phyloP scores from a whole-genome alignment of 2,113 vertebrate genomes.

The Apteryx mantelli region DNA sequence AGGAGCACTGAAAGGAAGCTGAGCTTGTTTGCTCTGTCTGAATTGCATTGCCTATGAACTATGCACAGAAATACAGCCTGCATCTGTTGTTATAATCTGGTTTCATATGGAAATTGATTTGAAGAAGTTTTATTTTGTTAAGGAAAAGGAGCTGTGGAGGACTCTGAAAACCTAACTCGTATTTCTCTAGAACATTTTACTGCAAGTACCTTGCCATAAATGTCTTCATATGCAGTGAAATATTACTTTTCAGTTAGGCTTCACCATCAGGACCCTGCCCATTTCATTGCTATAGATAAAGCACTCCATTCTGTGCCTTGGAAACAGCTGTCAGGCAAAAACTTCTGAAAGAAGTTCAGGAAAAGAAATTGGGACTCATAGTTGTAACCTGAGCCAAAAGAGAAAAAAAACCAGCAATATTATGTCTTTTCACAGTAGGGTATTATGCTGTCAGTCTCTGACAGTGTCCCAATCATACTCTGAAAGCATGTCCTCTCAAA shows the following conservation, averaged over 20 bases:
- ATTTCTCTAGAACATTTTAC: neutral
- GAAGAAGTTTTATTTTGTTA: neutral
- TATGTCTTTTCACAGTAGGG: neutral
- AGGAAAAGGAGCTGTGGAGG: neutral
- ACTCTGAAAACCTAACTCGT: neutral
- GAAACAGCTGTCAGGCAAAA: neutral
- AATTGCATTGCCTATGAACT: neutral
- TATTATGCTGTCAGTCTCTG: neutral
- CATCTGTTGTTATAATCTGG: neutral
- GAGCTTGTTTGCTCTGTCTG: neutral
- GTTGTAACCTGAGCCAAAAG: neutral
- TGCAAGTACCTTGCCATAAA: neutral
- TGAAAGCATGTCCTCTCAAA: neutral
- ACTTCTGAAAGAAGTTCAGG: neutral
- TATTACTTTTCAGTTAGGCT: neutral
- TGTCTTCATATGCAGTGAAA: neutral
- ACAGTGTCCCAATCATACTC: neutral
- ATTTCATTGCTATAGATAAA: neutral
- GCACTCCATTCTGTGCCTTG: neutral
- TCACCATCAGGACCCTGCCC: neutral
- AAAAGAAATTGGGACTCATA: neutral
- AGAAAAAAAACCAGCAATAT: neutral
- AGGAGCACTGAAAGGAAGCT: neutral
- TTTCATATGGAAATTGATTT: neutral
- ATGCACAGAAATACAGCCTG: neutral